A percentile compares a stretch with the other conserved stretches of the same genome.
These are phyloP conservation scores for Eulimnadia texana DNA, from an alignment of 1,140 invertebrate genomes.

Conservation along the genomic window DNA sequence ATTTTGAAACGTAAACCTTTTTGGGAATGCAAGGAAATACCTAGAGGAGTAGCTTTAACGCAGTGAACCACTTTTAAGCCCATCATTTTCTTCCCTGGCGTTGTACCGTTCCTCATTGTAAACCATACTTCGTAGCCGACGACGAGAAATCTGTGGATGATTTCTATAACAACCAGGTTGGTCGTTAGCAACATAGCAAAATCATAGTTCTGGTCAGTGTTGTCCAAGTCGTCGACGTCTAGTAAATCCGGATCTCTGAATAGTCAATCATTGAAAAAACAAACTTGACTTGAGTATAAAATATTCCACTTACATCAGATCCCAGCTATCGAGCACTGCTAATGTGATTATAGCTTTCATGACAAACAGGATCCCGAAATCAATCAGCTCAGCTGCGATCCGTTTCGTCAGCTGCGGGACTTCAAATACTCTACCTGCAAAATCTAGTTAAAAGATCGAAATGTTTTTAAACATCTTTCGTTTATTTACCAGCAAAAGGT, in stretches of 20 bases:
- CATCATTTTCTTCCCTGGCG: slow-evolving; percentile 5
- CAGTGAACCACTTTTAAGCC: background rate
- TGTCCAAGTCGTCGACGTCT: background rate
- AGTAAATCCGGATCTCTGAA: slow-evolving; percentile 1
- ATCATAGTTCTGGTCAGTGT: slow-evolving; percentile 1
- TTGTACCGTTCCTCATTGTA: background rate
- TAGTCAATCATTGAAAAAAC: background rate
- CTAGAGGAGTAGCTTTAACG: background rate
- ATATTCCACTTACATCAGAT: background rate
- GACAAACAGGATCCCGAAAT: slow-evolving; percentile 5
- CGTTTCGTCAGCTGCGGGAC: background rate
- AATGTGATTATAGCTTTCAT: slow-evolving; percentile 6
- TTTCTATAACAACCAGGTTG: slow-evolving; percentile 1
- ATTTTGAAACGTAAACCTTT: background rate
- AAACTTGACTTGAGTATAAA: background rate
- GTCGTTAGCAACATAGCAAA: background rate
- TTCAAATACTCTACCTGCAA: background rate
- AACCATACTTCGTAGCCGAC: slow-evolving; percentile 5
- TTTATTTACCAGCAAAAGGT: background rate
- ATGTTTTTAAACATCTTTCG: background rate
- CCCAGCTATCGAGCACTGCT: slow-evolving; percentile 1
- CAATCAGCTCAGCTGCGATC: background rate
- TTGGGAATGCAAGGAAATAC: background rate
- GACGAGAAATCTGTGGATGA: background rate
- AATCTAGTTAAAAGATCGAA: background rate